Evolutionary conservation across 2,113 vertebrate species (phyloP).

Genomic region (Motacilla alba): DNA sequence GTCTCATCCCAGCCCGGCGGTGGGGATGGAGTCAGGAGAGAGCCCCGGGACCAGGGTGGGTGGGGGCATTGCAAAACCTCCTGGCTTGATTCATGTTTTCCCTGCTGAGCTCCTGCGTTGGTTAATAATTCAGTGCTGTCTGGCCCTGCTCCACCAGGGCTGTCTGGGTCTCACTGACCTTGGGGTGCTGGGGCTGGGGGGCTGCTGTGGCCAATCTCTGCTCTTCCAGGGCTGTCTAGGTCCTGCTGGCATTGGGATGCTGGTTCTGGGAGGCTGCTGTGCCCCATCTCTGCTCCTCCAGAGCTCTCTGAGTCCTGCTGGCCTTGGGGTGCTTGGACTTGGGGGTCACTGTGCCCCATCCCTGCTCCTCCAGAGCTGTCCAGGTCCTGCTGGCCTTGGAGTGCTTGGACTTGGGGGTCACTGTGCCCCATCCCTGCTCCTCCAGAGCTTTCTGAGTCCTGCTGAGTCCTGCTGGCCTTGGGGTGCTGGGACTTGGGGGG

Average conservation of each 20-base stretch:
- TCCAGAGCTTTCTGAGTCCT: not conserved
- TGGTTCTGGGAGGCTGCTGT: fast-evolving
- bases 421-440: not conserved
- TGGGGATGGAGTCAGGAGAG: not conserved
- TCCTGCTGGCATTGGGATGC: fast-evolving
- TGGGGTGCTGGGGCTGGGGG: not conserved
- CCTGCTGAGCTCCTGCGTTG: not conserved
- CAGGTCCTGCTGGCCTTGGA: fast-evolving
- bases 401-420: fast-evolving
- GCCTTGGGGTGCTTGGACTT: fast-evolving
- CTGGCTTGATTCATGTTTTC: not conserved
- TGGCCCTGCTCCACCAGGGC: not conserved
- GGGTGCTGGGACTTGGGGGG: fast-evolving
- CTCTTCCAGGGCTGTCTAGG: fast-evolving
- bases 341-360: fast-evolving
- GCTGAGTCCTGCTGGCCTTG: fast-evolving
- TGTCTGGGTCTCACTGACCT: not conserved
- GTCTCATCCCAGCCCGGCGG: not conserved
- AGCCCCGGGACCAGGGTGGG: not conserved
- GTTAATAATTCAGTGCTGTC: not conserved
- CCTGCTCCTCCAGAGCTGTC: not conserved
- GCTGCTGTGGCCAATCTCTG: not conserved
- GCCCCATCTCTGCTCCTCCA: not conserved
- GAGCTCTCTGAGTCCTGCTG: fast-evolving
- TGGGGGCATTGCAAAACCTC: not conserved